Evolutionary conservation across 2,888 invertebrate species (phyloP), one percentile per base, ranked within the genome.

Genomic region (Caradrina kadenii): DNA sequence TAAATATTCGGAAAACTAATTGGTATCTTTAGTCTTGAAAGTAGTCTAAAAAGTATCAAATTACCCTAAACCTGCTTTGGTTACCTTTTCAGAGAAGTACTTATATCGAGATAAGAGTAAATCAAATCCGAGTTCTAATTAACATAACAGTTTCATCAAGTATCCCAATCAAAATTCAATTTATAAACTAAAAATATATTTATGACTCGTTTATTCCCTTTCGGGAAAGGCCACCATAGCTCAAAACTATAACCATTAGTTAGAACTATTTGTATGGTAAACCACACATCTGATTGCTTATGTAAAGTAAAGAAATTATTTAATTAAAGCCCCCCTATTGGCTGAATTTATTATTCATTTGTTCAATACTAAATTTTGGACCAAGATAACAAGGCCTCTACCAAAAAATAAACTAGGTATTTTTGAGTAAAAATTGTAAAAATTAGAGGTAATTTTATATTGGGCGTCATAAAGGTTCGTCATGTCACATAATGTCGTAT

Each of bases 261-360:
- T 86, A 82, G 73, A 86, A 87, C 88, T 83, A 92, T 92, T 92
- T 92, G 89, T 93, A 92, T 92, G 92, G 74, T 89, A 90, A 83
- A 81, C 63, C 49, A 62, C n/a, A 70, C 69, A 80, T 75, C 63
- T 79, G 74, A 83, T 77, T 77, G 70, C 67, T 19, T 83, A 76
- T 73, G 73, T 80, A 73, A 76, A 81, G 70, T 74, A 78, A 85
- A 85, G 79, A 89, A 91, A 92, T 92, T 90, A 90, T 92, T 91
- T 92, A 91, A 93, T 92, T 92, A 91, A 77, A 79, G 83, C 86
- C 92, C 92, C 90, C 91, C 91, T 88, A 86, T 83, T 10, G 91
- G 53, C 79, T 60, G 35, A 77, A 80, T 87, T 90, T 90, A 89
- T 87, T 89, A 88, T 89, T 86, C 84, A 88, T 89, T 88, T 88